Conservation (phyloP, 2,113 vertebrate species). For the Oxyruncus cristatus region DNA sequence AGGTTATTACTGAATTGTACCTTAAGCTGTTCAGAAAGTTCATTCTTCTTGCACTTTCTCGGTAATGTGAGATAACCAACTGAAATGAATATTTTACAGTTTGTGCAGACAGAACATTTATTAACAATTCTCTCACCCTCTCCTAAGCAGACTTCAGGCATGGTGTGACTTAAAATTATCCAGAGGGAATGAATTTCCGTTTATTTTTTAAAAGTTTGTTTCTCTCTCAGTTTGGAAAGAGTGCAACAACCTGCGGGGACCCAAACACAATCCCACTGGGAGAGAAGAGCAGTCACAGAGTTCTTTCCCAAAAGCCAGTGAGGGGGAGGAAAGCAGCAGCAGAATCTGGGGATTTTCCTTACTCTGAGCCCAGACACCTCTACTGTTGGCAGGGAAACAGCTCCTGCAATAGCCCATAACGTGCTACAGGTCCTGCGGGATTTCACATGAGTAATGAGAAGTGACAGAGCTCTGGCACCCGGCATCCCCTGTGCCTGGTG, state of each 20-base stretch:
- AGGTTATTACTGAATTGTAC: slow-evolving; percentile 50
- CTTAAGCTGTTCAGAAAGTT: slow-evolving; percentile 59
- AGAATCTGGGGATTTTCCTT: background rate
- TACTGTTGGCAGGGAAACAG: background rate
- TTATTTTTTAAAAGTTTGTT: background rate
- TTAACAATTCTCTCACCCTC: slow-evolving; percentile 72
- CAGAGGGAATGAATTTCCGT: background rate
- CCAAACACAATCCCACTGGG: background rate
- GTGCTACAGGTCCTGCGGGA: background rate
- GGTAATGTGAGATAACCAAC: slow-evolving; percentile 49
- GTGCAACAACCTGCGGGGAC: background rate
- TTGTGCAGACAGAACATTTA: slow-evolving; percentile 78
- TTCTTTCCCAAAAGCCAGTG: background rate
- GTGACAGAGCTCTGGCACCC: slow-evolving; percentile 8
- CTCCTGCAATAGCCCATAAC: background rate
- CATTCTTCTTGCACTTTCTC: slow-evolving; percentile 52
- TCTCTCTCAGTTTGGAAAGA: background rate
- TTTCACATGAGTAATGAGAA: background rate
- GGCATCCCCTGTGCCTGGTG: background rate
- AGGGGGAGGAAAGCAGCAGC: background rate
- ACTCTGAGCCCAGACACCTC: background rate
- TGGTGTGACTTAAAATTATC: background rate
- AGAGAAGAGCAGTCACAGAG: background rate
- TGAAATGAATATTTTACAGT: slow-evolving; percentile 64
- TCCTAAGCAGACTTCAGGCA: background rate